These are phyloP conservation scores for Hylaea fasciaria DNA, from an alignment of 2,888 invertebrate species.

Conservation along the genomic window DNA sequence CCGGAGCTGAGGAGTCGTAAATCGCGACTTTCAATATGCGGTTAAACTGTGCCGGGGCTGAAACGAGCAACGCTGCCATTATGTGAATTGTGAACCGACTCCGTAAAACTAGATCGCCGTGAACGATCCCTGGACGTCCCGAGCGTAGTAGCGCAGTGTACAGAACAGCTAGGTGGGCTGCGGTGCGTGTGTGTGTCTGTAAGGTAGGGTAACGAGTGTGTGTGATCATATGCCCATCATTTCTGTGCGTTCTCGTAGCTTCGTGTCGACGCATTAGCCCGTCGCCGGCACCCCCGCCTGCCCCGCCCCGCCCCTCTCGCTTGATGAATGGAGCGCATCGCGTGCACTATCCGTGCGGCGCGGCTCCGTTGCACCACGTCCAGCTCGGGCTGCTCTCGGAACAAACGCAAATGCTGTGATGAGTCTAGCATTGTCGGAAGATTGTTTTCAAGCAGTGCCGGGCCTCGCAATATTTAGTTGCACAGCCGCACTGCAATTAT, in stretches of 20 bases:
- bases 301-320: background rate
- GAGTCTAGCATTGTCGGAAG: no score
- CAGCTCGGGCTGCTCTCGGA: no score
- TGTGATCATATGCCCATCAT: background rate
- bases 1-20: slow-evolving; percentile 1
- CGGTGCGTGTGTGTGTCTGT: no score
- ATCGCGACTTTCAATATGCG: slow-evolving; percentile 16
- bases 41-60: slow-evolving; percentile 4
- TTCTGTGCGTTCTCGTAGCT: no score
- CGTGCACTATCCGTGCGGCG: slow-evolving; percentile 3
- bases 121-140: background rate
- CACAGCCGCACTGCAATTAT: no score
- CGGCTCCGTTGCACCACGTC: background rate
- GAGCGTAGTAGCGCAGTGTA: no score
- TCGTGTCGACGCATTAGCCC: background rate
- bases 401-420: no score
- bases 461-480: no score
- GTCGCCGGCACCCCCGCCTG: background rate
- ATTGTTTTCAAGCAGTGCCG: no score
- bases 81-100: background rate
- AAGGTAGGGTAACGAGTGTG: no score
- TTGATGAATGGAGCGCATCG: slow-evolving; percentile 9
- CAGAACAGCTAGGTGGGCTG: no score
- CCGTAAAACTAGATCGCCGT: slow-evolving; percentile 1
- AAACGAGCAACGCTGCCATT: background rate